phyloP scores from a whole-genome alignment of 2,797 vertebrate species.

The Hafferia zeledoni region DNA sequence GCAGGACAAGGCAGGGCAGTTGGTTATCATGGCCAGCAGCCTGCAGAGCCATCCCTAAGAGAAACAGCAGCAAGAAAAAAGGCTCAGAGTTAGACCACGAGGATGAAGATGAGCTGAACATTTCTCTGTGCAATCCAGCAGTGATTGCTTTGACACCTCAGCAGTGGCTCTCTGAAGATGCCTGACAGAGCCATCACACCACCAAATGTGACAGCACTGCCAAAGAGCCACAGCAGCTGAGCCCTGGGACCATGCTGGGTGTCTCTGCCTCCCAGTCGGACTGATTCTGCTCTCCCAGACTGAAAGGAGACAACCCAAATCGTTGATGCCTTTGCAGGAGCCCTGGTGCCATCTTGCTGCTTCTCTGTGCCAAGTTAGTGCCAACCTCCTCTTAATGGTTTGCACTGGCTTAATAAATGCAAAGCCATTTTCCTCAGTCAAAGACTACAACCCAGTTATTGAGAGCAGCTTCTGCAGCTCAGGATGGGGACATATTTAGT shows the following conservation, averaged over 20 bases:
- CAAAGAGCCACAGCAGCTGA: background rate
- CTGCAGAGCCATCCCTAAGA: background rate
- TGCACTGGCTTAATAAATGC: background rate
- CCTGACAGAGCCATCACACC: background rate
- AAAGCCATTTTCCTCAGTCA: background rate
- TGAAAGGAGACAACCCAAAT: background rate
- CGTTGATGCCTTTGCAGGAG: background rate
- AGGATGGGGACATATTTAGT: background rate
- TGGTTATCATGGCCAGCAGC: background rate
- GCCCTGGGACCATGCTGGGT: background rate
- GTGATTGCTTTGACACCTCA: background rate
- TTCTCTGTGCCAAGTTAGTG: background rate
- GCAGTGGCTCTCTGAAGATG: background rate
- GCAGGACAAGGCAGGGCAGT: background rate
- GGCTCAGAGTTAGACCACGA: background rate
- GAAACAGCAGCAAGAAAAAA: background rate
- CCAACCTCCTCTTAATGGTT: background rate
- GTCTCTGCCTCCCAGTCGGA: background rate
- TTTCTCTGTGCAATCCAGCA: background rate
- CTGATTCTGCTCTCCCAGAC: background rate
- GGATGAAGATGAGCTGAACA: background rate
- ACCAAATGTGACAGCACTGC: background rate
- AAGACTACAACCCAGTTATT: background rate
- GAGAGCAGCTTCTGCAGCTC: background rate
- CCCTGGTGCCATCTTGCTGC: background rate